Conservation (phyloP, 2,797 vertebrate genomes). For the Sciurus carolinensis region DNA sequence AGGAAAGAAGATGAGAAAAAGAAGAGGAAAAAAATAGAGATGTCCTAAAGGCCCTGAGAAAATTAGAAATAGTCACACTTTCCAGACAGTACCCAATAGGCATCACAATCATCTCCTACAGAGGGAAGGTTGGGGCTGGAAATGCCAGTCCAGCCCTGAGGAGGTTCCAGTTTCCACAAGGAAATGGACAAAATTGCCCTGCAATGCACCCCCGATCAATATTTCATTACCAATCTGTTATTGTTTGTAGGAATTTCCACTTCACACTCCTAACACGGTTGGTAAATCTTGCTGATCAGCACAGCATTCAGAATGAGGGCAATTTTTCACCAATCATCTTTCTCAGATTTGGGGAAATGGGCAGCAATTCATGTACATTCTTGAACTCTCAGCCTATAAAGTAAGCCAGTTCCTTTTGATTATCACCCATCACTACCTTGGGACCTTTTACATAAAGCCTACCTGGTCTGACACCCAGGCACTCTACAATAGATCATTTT, state of each 20-base stretch:
- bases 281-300: slow-evolving; percentile 73
- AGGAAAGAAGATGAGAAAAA: slow-evolving; percentile 14
- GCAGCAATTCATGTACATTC: neutral
- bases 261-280: slow-evolving; percentile 72
- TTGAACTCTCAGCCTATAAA: neutral
- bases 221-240: slow-evolving; percentile 81
- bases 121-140: neutral
- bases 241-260: slow-evolving; percentile 65
- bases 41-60: slow-evolving; percentile 71
- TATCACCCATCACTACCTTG: neutral
- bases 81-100: slow-evolving; percentile 46
- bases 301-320: slow-evolving; percentile 49
- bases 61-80: slow-evolving; percentile 79
- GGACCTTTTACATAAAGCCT: neutral
- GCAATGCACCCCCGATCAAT: neutral
- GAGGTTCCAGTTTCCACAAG: neutral
- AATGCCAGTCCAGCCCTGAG: neutral
- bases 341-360: slow-evolving; percentile 65
- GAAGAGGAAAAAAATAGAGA: neutral
- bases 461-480: neutral
- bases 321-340: slow-evolving; percentile 66
- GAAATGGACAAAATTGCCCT: slow-evolving; percentile 71
- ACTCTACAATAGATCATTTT: fast-evolving
- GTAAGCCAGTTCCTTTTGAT: slow-evolving; percentile 2
- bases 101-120: slow-evolving; percentile 60